Conservation (phyloP, 2,113 vertebrate species). For the Larimichthys crocea region DNA sequence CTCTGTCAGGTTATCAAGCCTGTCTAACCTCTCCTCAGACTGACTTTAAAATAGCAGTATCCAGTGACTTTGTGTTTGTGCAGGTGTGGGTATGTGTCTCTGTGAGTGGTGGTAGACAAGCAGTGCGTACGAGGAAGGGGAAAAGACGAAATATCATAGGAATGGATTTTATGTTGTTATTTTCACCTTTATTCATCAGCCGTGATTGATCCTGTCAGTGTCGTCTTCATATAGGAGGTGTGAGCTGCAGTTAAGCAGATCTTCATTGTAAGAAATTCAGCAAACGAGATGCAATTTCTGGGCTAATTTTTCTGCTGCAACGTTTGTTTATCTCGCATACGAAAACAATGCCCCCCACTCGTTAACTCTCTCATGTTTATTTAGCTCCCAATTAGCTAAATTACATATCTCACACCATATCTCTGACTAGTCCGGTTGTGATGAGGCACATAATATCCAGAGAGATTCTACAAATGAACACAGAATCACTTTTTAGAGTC, state of each 20-base stretch:
- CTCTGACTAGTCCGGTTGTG: too few relatives aligned
- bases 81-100: constrained; percentile 1
- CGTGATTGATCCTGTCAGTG: background rate
- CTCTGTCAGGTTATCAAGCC: constrained; percentile 18
- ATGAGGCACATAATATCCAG: too few relatives aligned
- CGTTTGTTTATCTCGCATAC: background rate
- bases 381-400: too few relatives aligned
- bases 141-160: background rate
- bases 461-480: too few relatives aligned
- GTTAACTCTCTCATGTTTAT: too few relatives aligned
- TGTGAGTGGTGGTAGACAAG: background rate
- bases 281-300: background rate
- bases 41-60: constrained; percentile 26
- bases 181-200: too few relatives aligned
- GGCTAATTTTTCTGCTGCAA: background rate
- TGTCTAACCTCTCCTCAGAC: constrained; percentile 26
- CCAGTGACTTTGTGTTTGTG: constrained; percentile 5
- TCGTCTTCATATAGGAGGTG: background rate
- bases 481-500: too few relatives aligned
- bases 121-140: background rate
- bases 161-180: background rate
- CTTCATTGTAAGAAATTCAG: background rate
- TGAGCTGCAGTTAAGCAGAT: background rate
- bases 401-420: too few relatives aligned
- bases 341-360: too few relatives aligned